Conservation (phyloP, 2,113 vertebrate species). For the Chiloscyllium plagiosum region DNA sequence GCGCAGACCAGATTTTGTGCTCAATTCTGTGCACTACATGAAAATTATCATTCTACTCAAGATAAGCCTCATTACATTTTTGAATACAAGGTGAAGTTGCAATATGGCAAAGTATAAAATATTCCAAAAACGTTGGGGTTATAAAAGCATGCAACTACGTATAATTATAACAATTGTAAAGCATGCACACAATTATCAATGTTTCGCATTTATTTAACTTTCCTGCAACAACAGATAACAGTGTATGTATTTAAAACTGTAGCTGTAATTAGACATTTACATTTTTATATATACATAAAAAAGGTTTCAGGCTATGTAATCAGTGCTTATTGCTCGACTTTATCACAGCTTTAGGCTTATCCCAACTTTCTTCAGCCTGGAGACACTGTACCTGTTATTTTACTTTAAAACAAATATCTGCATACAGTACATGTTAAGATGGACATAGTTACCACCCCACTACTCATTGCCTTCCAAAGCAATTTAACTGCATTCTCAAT, state of each 20-base stretch:
- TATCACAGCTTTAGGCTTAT: slow-evolving; percentile 32
- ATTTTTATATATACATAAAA: slow-evolving; percentile 35
- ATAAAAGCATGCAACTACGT: background rate
- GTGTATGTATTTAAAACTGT: slow-evolving; percentile 31
- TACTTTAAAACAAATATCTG: slow-evolving; percentile 55
- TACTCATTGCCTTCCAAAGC: slow-evolving; percentile 62
- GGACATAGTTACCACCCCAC: slow-evolving; percentile 52
- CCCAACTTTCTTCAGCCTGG: slow-evolving; percentile 11
- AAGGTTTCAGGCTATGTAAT: slow-evolving; percentile 44
- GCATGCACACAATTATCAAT: background rate
- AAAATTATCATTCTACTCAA: background rate
- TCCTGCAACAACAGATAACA: slow-evolving; percentile 31
- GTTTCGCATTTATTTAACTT: slow-evolving; percentile 33
- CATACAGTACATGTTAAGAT: slow-evolving; percentile 42
- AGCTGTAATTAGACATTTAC: slow-evolving; percentile 36
- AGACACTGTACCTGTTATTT: slow-evolving; percentile 55
- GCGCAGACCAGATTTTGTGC: too few relatives aligned
- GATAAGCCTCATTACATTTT: background rate
- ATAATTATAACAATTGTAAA: background rate
- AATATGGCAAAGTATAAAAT: background rate
- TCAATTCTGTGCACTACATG: too few relatives aligned
- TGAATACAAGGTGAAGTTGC: background rate
- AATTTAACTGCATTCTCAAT: slow-evolving; percentile 46
- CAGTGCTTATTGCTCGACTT: slow-evolving; percentile 49
- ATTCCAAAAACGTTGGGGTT: background rate